Base-by-base conservation (phyloP, 2,113 vertebrate genomes). In the Dolichotis patagonum region DNA sequence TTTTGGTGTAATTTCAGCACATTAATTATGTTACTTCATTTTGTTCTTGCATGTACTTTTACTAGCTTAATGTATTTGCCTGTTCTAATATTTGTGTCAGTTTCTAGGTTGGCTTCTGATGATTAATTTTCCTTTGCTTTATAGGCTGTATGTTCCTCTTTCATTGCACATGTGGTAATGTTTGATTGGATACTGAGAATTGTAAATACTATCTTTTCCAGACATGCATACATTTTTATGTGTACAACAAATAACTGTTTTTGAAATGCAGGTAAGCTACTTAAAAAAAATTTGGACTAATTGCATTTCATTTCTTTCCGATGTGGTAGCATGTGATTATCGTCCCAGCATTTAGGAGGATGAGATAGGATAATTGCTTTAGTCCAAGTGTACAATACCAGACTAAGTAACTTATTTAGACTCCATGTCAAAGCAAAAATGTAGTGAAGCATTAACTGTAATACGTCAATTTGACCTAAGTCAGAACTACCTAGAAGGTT, bases 281-380 rank as follows among this genome's bases (percentile, higher is more conserved):
- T 82, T 90, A 81, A 41, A 67, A 46, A 90, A 63, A 49, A 93
- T 58, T 56, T 85, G 75, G 28, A 78, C 88, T 86, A 81, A 26
- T 54, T 86, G 71, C 41, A 90, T 49, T 46, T 81, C 82, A 28
- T 52, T 88, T 69, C 16, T 67, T 49, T 28, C 43, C 75, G 7
- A 7, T 30, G 7, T 49, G 43, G 43, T 19, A 78, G 41, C 26
- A 1, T 49, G 13, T 49, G 43, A 16, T 32, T 16, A 30, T 32
- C 8, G 28, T 49, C 12, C 28, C 43, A 32, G 46, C 5, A 78
- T 46, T 49, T 49, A 49, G 46, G 46, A 30, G 11, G 7, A 46
- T 17, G 43, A 78, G 7, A 28, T 30, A 78, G 28, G 24, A 32
- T 28, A 32, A 32, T 49, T 32, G 6, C 12, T 43, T 14, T 26